Percentiles rank a stretch among this genome's conserved stretches.
Conservation (phyloP, 2,113 vertebrate genomes). For the Aegithalos caudatus region DNA sequence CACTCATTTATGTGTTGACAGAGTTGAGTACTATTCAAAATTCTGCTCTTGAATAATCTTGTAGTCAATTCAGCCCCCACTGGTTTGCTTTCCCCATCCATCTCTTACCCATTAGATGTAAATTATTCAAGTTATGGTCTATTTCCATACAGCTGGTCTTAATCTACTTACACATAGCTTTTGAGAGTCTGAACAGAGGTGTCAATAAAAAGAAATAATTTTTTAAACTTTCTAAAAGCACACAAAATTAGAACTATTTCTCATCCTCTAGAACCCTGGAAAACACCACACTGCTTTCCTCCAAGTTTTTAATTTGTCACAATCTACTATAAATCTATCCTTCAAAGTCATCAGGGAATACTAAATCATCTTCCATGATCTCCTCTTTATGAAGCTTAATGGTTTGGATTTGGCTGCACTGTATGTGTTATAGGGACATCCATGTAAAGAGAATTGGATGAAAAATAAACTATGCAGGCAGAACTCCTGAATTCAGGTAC, state of each 20-base stretch:
- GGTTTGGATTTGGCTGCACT: not conserved
- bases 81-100: not conserved
- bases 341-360: not conserved
- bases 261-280: not conserved
- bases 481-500: not conserved
- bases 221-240: not conserved
- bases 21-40: not conserved
- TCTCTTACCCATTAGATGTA: not conserved
- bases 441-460: not conserved
- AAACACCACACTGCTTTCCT: not conserved
- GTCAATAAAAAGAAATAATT: not conserved
- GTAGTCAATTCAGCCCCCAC: not conserved
- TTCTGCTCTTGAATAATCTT: not conserved
- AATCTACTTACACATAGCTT: not conserved
- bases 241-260: not conserved
- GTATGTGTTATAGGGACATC: not conserved
- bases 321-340: not conserved
- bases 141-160: not conserved
- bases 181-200: not conserved
- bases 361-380: not conserved
- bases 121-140: not conserved
- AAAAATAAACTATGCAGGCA: not conserved
- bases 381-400: not conserved
- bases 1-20: rapidly evolving
- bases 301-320: not conserved